These are phyloP conservation scores for Mustelus asterias DNA, from an alignment of 2,113 vertebrate species.

Conservation along the genomic window DNA sequence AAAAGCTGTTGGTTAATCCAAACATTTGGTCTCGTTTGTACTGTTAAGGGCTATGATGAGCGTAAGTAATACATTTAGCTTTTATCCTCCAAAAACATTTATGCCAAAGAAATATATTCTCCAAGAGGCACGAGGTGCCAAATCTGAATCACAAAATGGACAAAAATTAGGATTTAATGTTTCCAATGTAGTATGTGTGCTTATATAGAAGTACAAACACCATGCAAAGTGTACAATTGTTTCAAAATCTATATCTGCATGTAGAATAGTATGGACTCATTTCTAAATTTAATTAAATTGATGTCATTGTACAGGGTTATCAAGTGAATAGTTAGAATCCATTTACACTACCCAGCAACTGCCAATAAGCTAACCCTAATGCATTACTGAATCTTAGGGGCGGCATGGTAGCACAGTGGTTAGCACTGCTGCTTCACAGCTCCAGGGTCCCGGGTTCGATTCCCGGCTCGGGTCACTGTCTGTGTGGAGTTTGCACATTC, in stretches of 20 bases:
- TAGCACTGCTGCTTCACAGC: too few species aligned
- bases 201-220: background rate
- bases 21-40: slow-evolving; percentile 87
- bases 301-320: background rate
- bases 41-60: slow-evolving; percentile 82
- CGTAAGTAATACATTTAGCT: slow-evolving; percentile 51
- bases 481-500: too few species aligned
- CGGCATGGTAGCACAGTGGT: too few species aligned
- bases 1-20: slow-evolving; percentile 93
- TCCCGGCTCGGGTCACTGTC: too few species aligned
- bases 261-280: background rate
- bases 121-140: background rate
- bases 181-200: background rate
- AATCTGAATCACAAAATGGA: background rate
- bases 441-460: too few species aligned
- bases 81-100: slow-evolving; percentile 25
- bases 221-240: background rate
- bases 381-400: background rate
- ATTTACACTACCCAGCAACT: background rate
- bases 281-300: background rate
- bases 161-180: background rate
- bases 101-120: background rate
- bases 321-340: background rate
- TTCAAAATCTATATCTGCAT: background rate
- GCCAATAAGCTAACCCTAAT: background rate